These are phyloP conservation scores for Channa maculata DNA, from an alignment of 2,113 vertebrate species.

Conservation along the genomic window DNA sequence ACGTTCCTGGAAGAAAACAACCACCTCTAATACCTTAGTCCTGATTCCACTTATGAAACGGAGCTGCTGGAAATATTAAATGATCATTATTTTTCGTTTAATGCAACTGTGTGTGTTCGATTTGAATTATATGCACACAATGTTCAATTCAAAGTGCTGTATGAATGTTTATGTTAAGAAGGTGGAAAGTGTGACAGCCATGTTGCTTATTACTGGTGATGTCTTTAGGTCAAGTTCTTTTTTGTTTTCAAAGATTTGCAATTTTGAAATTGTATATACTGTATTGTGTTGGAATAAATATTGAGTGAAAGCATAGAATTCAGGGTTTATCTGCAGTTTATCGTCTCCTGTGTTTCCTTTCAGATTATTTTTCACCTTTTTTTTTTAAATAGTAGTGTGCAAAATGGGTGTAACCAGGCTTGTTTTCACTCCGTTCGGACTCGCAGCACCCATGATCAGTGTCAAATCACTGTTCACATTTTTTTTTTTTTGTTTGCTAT, in stretches of 20 bases:
- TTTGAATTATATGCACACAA: slow-evolving; percentile 29
- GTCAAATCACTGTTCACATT: no score
- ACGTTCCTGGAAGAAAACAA: slow-evolving; percentile 16
- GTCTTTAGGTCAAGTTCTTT: slow-evolving; percentile 15
- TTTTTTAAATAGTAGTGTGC: neutral
- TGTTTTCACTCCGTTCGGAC: neutral
- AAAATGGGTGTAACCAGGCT: neutral
- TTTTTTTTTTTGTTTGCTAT: no score
- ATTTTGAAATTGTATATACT: slow-evolving; percentile 64
- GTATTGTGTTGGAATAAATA: slow-evolving; percentile 77
- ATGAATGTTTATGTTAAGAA: slow-evolving; percentile 47
- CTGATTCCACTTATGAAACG: slow-evolving; percentile 22
- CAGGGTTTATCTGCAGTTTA: slow-evolving; percentile 4
- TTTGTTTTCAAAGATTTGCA: slow-evolving; percentile 30
- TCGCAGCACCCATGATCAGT: no score
- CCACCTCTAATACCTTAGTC: slow-evolving; percentile 38
- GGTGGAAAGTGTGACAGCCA: slow-evolving; percentile 44
- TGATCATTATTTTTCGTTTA: slow-evolving; percentile 36
- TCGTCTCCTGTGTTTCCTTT: neutral
- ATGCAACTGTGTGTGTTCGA: slow-evolving; percentile 33
- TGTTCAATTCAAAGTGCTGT: slow-evolving; percentile 18
- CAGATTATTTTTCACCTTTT: neutral
- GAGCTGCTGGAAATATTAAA: slow-evolving; percentile 34
- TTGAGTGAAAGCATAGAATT: slow-evolving; percentile 36
- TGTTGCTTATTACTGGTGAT: slow-evolving; percentile 41